Conservation (phyloP, 2,113 vertebrate genomes). For the Daboia siamensis region DNA sequence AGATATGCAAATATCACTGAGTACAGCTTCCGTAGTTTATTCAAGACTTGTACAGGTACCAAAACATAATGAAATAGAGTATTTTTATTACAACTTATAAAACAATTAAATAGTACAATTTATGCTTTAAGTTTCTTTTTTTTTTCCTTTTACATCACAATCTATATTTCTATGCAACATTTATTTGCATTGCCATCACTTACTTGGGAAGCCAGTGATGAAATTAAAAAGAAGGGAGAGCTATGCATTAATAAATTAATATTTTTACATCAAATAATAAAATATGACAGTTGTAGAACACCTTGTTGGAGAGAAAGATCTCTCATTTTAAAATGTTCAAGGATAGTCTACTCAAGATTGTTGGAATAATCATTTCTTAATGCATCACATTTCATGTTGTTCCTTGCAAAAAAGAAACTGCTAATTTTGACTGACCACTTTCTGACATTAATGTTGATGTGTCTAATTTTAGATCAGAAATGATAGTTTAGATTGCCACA, state of each 20-base stretch:
- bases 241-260: constrained; percentile 83
- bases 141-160: constrained; percentile 67
- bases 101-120: constrained; percentile 85
- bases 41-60: constrained; percentile 63
- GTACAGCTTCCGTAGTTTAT: constrained; percentile 53
- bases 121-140: constrained; percentile 62
- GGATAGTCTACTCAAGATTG: constrained; percentile 28
- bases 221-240: constrained; percentile 65
- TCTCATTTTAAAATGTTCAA: constrained; percentile 35
- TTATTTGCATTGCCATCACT: constrained; percentile 60
- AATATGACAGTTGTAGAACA: constrained; percentile 63
- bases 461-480: constrained; percentile 62
- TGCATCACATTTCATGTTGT: background rate
- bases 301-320: constrained; percentile 38
- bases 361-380: constrained; percentile 51
- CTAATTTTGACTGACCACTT: constrained; percentile 70
- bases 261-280: constrained; percentile 76
- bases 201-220: constrained; percentile 62
- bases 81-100: constrained; percentile 80
- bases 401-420: constrained; percentile 53
- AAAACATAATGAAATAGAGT: constrained; percentile 71
- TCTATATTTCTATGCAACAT: constrained; percentile 67
- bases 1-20: background rate
- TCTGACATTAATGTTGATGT: constrained; percentile 69
- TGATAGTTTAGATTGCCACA: constrained; percentile 56